phyloP scores from a whole-genome alignment of 64 coral and sea anemone genomes.

The Platygyra sinensis region DNA sequence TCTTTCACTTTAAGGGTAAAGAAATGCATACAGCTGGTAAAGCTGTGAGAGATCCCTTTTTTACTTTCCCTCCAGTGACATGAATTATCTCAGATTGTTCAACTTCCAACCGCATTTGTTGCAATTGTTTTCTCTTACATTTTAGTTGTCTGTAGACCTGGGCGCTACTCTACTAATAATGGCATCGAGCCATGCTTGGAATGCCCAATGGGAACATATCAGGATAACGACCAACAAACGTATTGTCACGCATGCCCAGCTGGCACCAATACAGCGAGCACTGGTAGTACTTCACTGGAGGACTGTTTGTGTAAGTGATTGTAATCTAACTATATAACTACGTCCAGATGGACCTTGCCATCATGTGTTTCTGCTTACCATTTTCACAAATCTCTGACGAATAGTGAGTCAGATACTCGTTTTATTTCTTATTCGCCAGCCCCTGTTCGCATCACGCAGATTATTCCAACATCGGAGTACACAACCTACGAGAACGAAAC shows the following conservation, averaged over 20 bases:
- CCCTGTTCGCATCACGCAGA: slow-evolving; percentile 20
- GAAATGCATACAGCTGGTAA: too few species aligned
- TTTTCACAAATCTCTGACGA: neutral
- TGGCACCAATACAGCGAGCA: slow-evolving; percentile 44
- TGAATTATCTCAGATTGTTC: too few species aligned
- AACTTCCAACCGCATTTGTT: neutral
- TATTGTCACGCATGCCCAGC: slow-evolving; percentile 69
- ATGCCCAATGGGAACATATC: slow-evolving; percentile 70
- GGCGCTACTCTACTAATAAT: slow-evolving; percentile 68
- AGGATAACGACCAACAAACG: slow-evolving; percentile 64
- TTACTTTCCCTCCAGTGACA: too few species aligned
- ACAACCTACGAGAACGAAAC: neutral
- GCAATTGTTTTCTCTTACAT: neutral
- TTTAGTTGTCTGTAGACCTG: slow-evolving; percentile 72
- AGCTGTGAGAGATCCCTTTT: too few species aligned
- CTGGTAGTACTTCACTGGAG: slow-evolving; percentile 36
- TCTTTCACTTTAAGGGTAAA: too few species aligned
- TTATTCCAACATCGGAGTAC: neutral
- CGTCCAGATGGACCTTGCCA: too few species aligned
- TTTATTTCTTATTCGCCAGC: neutral
- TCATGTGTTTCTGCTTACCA: too few species aligned
- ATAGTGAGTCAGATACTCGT: neutral
- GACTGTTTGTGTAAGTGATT: slow-evolving; percentile 77
- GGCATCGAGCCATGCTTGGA: slow-evolving; percentile 57
- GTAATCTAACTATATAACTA: too few species aligned